A percentile compares a stretch with the other conserved stretches of the same genome.
phyloP scores from a whole-genome alignment of 2,888 invertebrate genomes.

The Girardia tigrina region DNA sequence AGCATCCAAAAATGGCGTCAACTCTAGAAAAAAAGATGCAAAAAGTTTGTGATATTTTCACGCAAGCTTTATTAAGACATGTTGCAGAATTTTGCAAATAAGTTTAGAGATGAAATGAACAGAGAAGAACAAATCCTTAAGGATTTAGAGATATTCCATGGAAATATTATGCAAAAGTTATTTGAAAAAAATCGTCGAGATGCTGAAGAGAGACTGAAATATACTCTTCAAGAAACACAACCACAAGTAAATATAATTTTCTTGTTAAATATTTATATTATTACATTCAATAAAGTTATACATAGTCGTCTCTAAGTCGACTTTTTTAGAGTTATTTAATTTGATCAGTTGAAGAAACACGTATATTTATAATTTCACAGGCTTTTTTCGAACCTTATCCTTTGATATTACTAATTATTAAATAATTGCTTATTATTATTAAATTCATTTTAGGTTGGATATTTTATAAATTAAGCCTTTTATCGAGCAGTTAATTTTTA shows the following conservation, averaged over 20 bases:
- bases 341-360: too few species aligned
- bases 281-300: too few species aligned
- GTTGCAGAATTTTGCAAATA: neutral
- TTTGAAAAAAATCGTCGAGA: conserved; percentile 1
- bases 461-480: too few species aligned
- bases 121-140: neutral
- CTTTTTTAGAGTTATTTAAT: too few species aligned
- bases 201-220: neutral
- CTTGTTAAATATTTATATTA: too few species aligned
- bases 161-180: neutral
- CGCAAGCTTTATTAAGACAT: neutral
- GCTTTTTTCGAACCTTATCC: too few species aligned
- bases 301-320: too few species aligned
- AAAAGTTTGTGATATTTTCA: neutral
- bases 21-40: neutral
- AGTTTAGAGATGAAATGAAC: neutral
- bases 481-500: too few species aligned
- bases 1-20: neutral
- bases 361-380: too few species aligned
- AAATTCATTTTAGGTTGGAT: too few species aligned
- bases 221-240: neutral
- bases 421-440: too few species aligned
- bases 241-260: conserved; percentile 54
- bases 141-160: neutral
- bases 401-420: too few species aligned